phyloP scores from a whole-genome alignment of 2,888 invertebrate genomes.

The Cancer borealis region DNA sequence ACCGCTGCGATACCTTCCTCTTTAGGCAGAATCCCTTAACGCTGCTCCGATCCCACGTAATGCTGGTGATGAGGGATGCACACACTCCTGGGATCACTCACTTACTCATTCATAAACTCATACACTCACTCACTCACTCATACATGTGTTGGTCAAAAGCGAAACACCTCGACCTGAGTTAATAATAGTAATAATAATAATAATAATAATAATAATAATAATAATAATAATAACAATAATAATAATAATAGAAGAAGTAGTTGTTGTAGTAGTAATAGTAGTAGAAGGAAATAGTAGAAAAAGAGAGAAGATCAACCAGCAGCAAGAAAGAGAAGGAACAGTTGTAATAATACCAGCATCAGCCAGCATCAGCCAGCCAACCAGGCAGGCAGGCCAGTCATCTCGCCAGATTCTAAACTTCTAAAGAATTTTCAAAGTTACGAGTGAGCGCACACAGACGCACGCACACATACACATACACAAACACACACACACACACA shows the following conservation, averaged over 20 bases:
- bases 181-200: slow-evolving; percentile 21
- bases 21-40: not conserved
- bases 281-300: not conserved
- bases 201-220: slow-evolving; percentile 31
- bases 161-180: no score
- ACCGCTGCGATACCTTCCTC: not conserved
- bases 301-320: not conserved
- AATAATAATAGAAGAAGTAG: not conserved
- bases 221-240: not conserved
- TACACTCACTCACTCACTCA: not conserved
- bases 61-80: not conserved
- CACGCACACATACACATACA: not conserved
- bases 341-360: not conserved
- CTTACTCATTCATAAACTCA: not conserved
- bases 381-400: not conserved
- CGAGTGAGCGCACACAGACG: not conserved
- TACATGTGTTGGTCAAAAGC: no score
- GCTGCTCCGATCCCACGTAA: not conserved
- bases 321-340: not conserved
- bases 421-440: not conserved
- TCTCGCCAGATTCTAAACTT: not conserved
- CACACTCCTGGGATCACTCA: no score
- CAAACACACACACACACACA: slow-evolving; percentile 24
- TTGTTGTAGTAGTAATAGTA: not conserved
- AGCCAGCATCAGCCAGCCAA: not conserved